These are phyloP conservation scores for Epizoanthus fatuus DNA, from an alignment of 92 coral and sea anemone genomes.

Conservation along the genomic window DNA sequence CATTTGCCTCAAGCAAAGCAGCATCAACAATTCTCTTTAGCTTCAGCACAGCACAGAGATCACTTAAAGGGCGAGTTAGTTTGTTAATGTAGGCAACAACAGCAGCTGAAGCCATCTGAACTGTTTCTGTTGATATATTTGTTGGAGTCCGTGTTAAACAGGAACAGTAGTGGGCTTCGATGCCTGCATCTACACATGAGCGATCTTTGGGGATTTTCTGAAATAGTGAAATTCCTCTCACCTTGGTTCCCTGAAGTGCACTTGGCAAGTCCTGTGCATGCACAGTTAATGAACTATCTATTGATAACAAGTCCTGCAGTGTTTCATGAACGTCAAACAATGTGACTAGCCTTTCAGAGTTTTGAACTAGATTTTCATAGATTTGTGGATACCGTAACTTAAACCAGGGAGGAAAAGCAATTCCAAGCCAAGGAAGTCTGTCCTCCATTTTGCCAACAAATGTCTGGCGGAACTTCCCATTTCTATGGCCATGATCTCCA, in stretches of 20 bases:
- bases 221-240: constrained; percentile 19
- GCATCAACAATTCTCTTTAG: constrained; percentile 19
- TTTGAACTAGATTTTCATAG: constrained; percentile 9
- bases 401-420: constrained; percentile 28
- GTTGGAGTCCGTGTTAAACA: constrained; percentile 19
- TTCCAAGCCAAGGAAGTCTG: constrained; percentile 29
- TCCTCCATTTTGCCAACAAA: constrained; percentile 42
- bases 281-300: background rate
- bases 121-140: background rate
- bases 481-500: constrained; percentile 42
- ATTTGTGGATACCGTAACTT: constrained; percentile 10
- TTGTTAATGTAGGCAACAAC: constrained; percentile 19
- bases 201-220: constrained; percentile 24
- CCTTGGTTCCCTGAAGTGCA: background rate
- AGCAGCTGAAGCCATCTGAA: constrained; percentile 6
- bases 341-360: constrained; percentile 18
- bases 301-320: background rate
- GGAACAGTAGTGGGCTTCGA: constrained; percentile 29
- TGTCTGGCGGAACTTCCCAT: constrained; percentile 36
- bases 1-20: background rate
- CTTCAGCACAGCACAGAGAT: constrained; percentile 10
- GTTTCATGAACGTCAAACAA: constrained; percentile 37
- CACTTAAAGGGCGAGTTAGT: constrained; percentile 4
- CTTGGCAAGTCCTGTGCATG: constrained; percentile 20
- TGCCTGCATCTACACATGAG: constrained; percentile 13